Percentiles rank a stretch among this genome's conserved stretches.
Evolutionary conservation across 2,888 invertebrate genomes (phyloP).

Genomic region (Dicycla oo): DNA sequence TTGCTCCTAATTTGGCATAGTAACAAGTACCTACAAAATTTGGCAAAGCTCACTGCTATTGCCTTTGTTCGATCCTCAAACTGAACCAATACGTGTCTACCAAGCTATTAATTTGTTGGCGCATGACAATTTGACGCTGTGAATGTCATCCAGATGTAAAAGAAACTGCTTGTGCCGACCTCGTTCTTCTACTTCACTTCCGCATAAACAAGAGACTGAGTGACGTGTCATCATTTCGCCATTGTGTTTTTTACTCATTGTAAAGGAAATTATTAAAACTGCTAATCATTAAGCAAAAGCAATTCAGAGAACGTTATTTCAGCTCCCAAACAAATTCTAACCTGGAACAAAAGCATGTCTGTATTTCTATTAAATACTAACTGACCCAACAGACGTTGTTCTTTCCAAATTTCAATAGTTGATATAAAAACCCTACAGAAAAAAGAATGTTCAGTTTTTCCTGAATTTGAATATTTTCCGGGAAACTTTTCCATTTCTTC

Average conservation of each 20-base stretch:
- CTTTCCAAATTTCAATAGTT: too few relatives aligned
- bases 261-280: too few relatives aligned
- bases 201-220: too few relatives aligned
- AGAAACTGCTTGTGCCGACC: too few relatives aligned
- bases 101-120: background rate
- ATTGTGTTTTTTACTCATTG: too few relatives aligned
- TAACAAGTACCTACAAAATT: conserved; percentile 39
- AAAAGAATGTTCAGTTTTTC: background rate
- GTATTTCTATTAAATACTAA: background rate
- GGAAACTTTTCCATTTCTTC: background rate
- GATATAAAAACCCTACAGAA: background rate
- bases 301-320: too few relatives aligned
- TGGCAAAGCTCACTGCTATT: conserved; percentile 41
- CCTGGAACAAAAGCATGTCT: background rate
- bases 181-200: too few relatives aligned
- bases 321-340: too few relatives aligned
- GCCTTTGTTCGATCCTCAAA: conserved; percentile 39
- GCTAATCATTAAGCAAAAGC: too few relatives aligned
- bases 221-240: too few relatives aligned
- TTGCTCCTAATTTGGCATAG: conserved; percentile 47
- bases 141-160: too few relatives aligned
- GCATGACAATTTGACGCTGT: too few relatives aligned
- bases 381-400: background rate
- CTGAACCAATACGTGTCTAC: conserved; percentile 3
- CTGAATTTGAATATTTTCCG: background rate